Evolutionary conservation across 2,888 invertebrate species (phyloP).

Genomic region (Drosophila birchii): DNA sequence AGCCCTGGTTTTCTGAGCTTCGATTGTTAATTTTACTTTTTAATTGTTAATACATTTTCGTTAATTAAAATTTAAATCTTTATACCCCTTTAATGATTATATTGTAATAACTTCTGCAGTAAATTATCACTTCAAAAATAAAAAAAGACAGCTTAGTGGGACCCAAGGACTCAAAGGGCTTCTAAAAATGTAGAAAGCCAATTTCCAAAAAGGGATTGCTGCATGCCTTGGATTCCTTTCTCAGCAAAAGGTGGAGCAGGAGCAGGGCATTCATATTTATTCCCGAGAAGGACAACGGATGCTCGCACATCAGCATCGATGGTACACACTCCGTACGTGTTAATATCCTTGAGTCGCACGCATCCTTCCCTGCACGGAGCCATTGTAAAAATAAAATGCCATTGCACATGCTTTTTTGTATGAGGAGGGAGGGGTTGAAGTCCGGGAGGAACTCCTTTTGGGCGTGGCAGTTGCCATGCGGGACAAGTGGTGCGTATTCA

Average conservation of each 20-base stretch:
- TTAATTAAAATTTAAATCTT: background rate
- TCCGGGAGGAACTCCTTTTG: slow-evolving; percentile 42
- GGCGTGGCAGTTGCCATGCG: slow-evolving; percentile 28
- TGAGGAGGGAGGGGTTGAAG: background rate
- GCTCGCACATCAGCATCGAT: slow-evolving; percentile 63
- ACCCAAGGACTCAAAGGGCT: background rate
- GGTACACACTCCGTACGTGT: slow-evolving; percentile 66
- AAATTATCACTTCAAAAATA: no score
- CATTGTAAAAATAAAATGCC: slow-evolving; percentile 74
- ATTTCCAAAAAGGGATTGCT: slow-evolving; percentile 26
- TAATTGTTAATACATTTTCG: background rate
- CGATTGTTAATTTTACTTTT: background rate
- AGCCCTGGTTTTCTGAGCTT: background rate
- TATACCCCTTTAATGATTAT: background rate
- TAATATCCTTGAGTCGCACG: slow-evolving; percentile 66
- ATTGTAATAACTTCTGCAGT: background rate
- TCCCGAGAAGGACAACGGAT: slow-evolving; percentile 56
- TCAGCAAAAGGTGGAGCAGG: slow-evolving; percentile 24
- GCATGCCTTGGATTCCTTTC: slow-evolving; percentile 31
- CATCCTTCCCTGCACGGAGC: slow-evolving; percentile 50
- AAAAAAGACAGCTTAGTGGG: background rate
- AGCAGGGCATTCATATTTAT: slow-evolving; percentile 72
- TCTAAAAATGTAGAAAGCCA: slow-evolving; percentile 53
- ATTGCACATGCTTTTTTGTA: slow-evolving; percentile 53
- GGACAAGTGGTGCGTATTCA: slow-evolving; percentile 71